phyloP scores from a whole-genome alignment of 2,113 vertebrate species.

The Panurus biarmicus region DNA sequence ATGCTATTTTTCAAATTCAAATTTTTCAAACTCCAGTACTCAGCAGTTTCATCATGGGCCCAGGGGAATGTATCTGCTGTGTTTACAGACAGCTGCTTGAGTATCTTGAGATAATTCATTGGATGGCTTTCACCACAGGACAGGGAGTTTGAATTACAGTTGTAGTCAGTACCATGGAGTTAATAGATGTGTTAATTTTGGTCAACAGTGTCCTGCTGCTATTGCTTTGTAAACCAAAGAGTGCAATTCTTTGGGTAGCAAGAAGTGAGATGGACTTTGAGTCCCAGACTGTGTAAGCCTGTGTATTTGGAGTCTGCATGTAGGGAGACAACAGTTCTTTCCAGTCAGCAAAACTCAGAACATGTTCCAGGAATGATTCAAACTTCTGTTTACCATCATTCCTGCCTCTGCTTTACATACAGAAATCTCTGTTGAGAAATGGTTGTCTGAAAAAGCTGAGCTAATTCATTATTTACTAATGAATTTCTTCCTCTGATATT shows the following conservation, averaged over 20 bases:
- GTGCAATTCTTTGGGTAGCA: not conserved
- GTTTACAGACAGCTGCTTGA: not conserved
- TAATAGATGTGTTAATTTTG: not conserved
- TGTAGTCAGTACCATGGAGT: not conserved
- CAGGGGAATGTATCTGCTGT: not conserved
- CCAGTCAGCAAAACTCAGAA: not conserved
- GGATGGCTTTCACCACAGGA: not conserved
- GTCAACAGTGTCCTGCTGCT: not conserved
- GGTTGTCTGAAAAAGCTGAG: not conserved
- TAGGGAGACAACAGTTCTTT: not conserved
- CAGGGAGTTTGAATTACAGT: not conserved
- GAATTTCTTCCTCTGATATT: not conserved
- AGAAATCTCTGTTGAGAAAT: not conserved
- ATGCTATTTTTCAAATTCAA: not conserved
- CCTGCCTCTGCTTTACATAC: not conserved
- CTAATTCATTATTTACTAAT: not conserved
- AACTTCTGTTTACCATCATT: not conserved
- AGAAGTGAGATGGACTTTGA: not conserved
- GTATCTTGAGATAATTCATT: not conserved
- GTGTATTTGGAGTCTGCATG: not conserved
- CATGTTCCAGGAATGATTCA: not conserved
- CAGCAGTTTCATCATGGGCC: not conserved
- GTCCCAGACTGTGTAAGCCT: rapidly evolving
- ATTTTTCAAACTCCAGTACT: not conserved
- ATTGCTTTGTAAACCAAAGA: not conserved